Evolutionary conservation across 2,113 vertebrate genomes (phyloP), one percentile per base, ranked within the genome.

Genomic region (Scatophagus argus): DNA sequence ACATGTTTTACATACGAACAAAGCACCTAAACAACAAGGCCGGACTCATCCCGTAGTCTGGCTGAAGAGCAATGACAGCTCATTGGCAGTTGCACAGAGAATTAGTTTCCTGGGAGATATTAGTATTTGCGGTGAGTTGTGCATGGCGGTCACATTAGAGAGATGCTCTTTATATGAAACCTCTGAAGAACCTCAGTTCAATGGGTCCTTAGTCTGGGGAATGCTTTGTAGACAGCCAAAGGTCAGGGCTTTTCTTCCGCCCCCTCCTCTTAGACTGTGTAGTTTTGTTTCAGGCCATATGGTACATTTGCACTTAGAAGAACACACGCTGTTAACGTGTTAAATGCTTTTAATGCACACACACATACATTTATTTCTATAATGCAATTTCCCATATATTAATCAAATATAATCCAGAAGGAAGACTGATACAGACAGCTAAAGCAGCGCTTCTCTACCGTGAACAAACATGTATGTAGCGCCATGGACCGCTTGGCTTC

Each of bases 101-200:
- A 76, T 60, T 14, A 64, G 87, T 90, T 94, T 89, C 90, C 91
- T 79, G 82, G 88, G 91, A 85, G 90, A 92, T 87, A 72, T 82
- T 69, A 58, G 65, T 78, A 52, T 90, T 84, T 81, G 81, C 34
- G 11, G 64, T 56, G 77, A 82, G 83, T 56, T 81, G 82, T 87
- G 62, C 39, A 43, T 74, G 79, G 84, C 39, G 41, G 69, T 85
- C 90, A 79, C 88, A 81, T 91, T 88, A 91, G 82, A 82, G 82
- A 82, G 70, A 90, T 88, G 87, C 76, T 90, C 77, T 91, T 89
- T 88, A 83, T 89, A 91, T 74, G 66, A 85, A 91, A 71, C 63
- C 81, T 82, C 83, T 67, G 85, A 86, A 85, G 77, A 87, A 58
- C 44, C 80, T 83, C 74, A 69, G 78, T 87, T 93, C 87, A 92